Percentiles rank a stretch among this genome's conserved stretches.
Conservation (phyloP, 2,113 vertebrate genomes). For the Nothocercus julius region DNA sequence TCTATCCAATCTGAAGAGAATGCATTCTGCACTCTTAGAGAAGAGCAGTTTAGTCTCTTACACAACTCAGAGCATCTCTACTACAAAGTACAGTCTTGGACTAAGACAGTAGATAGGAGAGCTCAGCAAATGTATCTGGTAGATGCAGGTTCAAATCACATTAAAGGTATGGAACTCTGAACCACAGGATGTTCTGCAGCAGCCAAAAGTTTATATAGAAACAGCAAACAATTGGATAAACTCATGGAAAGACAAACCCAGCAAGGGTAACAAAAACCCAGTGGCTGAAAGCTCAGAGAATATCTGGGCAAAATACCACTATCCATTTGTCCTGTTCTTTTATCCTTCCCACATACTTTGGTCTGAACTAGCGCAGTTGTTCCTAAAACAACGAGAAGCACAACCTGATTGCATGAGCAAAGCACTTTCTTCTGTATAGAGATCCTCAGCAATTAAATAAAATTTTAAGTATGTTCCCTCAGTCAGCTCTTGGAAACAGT, state of each 20-base stretch:
- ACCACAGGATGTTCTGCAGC: not conserved
- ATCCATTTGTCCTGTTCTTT: not conserved
- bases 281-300: not conserved
- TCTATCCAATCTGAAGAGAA: not conserved
- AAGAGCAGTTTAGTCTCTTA: not conserved
- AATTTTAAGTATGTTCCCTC: not conserved
- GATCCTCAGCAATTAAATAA: not conserved
- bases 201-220: not conserved
- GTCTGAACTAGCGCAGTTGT: not conserved
- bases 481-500: not conserved
- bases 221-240: not conserved
- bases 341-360: not conserved
- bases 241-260: not conserved
- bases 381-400: not conserved
- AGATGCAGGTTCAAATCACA: not conserved
- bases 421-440: not conserved
- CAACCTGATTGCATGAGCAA: not conserved
- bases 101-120: not conserved
- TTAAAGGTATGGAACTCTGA: not conserved
- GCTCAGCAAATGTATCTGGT: not conserved
- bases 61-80: not conserved
- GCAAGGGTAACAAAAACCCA: not conserved
- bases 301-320: not conserved
- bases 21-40: not conserved
- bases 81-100: not conserved